A percentile compares a stretch with the other conserved stretches of the same genome.
phyloP scores from a whole-genome alignment of 37 sponge, comb jelly and placozoan species.

The Eunapius fragilis region DNA sequence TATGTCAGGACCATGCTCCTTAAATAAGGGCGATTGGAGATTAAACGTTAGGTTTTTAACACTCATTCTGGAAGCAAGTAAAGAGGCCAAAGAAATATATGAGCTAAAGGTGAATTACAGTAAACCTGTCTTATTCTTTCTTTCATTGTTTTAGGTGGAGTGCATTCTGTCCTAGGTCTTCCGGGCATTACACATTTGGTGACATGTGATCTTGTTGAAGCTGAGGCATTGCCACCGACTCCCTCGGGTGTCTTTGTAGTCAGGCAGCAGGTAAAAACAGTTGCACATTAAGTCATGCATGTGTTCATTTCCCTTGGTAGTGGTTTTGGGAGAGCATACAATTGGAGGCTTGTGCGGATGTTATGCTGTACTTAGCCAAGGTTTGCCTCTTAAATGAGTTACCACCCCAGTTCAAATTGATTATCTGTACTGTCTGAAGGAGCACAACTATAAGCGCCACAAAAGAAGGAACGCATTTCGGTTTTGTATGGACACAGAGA shows the following conservation, averaged over 20 bases:
- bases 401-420: not conserved
- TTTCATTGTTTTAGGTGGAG: no score
- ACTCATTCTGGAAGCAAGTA: no score
- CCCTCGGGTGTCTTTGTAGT: constrained; percentile 69
- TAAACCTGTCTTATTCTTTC: no score
- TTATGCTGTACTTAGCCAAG: constrained; percentile 78
- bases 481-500: not conserved
- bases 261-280: constrained; percentile 79
- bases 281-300: not conserved
- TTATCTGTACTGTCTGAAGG: not conserved
- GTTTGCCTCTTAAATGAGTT: constrained; percentile 21
- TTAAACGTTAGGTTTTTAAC: no score
- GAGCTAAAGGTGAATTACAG: no score
- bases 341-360: constrained; percentile 94
- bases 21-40: no score
- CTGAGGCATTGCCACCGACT: constrained; percentile 38
- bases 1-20: no score
- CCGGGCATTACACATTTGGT: constrained; percentile 65
- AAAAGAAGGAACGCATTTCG: not conserved
- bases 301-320: constrained; percentile 34
- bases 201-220: constrained; percentile 58
- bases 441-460: not conserved
- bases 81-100: no score
- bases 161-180: constrained; percentile 32
- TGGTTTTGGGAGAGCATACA: constrained; percentile 99